Evolutionary conservation across 2,113 vertebrate species (phyloP), one percentile per base, ranked within the genome.

Genomic region (Lophura nycthemera): DNA sequence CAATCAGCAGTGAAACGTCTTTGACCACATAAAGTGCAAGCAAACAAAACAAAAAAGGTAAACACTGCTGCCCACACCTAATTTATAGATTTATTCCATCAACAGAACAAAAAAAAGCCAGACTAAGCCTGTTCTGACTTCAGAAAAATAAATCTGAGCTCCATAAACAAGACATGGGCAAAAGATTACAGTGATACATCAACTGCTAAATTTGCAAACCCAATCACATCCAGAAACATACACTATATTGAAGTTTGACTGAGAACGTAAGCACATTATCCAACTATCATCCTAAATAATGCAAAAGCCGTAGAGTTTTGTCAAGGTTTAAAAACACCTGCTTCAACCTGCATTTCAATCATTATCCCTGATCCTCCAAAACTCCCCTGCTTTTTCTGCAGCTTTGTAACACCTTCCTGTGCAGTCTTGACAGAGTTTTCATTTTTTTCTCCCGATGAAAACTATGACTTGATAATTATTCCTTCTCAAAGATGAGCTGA

Each of bases 381-480:
- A 95, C 89, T 73, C 42, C 76, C 72, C 47, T n/a, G 34, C 38
- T 87, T 67, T 77, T 85, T 90, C 93, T 86, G 59, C 93, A 86
- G 38, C 20, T n/a, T 29, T 7, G 16, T 40, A 90, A 93, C 34
- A 47, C 60, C 90, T 94, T 21, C 86, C 83, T 40, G 81, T 42
- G 57, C 40, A n/a, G 93, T 94, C 87, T 93, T 94, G 88, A 97
- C 90, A 96, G 83, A 96, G 92, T 57, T 89, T 92, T 94, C 96
- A 52, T 29, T 97, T 95, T 97, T 92, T 79, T 32, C 9, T 19
- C 96, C 95, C 88, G 92, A 98, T 96, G 97, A 97, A 97, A 92
- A 69, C 89, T 89, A 21, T 93, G 88, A 97, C 90, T 96, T 96
- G 98, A 96, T 97, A 97, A 98, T 98, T 98, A 97, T 96, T 95